Evolutionary conservation across 1,140 invertebrate genomes (phyloP), one percentile per base, ranked within the genome.

Genomic region (Portunus trituberculatus): DNA sequence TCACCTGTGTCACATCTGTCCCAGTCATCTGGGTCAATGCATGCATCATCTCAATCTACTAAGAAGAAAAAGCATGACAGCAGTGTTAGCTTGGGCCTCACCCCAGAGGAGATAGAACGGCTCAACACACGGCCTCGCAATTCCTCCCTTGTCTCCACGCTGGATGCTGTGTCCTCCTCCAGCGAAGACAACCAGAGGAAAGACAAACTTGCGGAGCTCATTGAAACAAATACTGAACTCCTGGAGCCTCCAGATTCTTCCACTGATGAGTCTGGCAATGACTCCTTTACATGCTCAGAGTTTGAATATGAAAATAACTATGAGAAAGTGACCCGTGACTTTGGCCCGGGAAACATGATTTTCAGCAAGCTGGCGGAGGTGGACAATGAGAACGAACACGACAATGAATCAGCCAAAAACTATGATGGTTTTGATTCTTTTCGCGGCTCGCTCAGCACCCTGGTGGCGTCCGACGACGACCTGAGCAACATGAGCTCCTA

Each of bases 241-340:
- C 87, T 97, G 29, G 96, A 97, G 95, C 96, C 96, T 45, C 96
- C 95, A 87, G 97, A 97, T 93, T 99, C 98, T 4, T 99, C 98
- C 0, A 99, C 99, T 8, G 99, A 99, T 96, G 99, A 99, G 97
- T 99, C 98, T 97, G 99, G 98, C 4, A 99, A 99, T 97, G 99
- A 99, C 96, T 99, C 99, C 95, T 99, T 99, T 97, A 99, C 99
- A 0, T 99, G 99, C 97, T 99, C 99, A 0, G 99, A 99, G 97
- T 99, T 99, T 96, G 99, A 99, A 97, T 99, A 99, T 97, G 99
- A 99, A 96, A 98, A 99, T 96, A 98, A 98, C 95, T 97, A 99
- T 96, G 98, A 99, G 96, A 97, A 97, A 91, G 96, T 96, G n/a
- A 97, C 97, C 52, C 97, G 97, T 92, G 97, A 97, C 94, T 97